Percentiles rank a stretch among this genome's conserved stretches.
These are phyloP conservation scores for Cottus gobio DNA, from an alignment of 2,113 vertebrate species.

Conservation along the genomic window DNA sequence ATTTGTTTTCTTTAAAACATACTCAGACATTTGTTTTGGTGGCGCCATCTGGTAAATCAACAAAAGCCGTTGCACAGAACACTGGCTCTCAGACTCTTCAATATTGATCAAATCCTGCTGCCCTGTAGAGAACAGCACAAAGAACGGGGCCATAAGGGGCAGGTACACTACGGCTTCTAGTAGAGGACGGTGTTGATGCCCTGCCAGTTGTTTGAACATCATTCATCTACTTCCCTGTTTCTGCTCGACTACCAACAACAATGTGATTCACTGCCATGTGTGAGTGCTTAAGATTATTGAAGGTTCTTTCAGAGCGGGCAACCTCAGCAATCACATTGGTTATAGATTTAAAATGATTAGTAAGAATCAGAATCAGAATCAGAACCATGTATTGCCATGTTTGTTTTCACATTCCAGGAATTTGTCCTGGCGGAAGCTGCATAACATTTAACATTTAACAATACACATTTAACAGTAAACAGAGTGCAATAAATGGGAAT, in stretches of 20 bases:
- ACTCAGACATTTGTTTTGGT: constrained; percentile 23
- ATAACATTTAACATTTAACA: no score
- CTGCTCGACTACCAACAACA: background rate
- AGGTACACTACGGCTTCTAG: background rate
- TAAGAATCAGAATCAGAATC: no score
- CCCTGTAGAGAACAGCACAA: constrained; percentile 9
- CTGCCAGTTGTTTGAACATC: background rate
- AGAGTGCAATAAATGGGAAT: no score
- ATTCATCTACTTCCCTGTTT: background rate
- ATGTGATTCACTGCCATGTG: background rate
- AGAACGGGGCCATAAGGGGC: constrained; percentile 30
- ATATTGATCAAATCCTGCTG: background rate
- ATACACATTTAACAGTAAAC: no score
- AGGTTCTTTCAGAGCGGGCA: constrained; percentile 6
- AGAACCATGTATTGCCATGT: no score
- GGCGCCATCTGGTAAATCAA: constrained; percentile 47
- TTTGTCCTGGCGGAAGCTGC: no score
- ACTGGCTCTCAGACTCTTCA: constrained; percentile 23
- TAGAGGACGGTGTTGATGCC: background rate
- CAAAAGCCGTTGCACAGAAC: constrained; percentile 32
- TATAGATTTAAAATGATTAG: constrained; percentile 24
- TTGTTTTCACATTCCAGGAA: no score
- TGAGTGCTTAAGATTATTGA: constrained; percentile 11
- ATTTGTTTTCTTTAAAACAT: constrained; percentile 32
- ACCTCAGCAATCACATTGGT: constrained; percentile 1